Conservation (phyloP, 2,797 vertebrate genomes). For the Platyrinchus mystaceus region DNA sequence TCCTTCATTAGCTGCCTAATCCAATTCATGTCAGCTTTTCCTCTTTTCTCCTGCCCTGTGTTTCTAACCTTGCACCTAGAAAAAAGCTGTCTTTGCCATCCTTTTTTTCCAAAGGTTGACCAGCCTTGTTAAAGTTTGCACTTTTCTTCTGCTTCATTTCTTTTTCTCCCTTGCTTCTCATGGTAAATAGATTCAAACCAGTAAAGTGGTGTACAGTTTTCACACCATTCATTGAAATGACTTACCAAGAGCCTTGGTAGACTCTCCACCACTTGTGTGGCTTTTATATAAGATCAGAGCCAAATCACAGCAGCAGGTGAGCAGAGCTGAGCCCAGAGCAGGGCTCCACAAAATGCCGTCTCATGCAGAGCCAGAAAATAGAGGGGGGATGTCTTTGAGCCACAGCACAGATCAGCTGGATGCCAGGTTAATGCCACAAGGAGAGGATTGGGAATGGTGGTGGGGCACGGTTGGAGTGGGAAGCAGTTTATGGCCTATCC, state of each 20-base stretch:
- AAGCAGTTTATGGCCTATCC: not conserved
- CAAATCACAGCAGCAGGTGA: not conserved
- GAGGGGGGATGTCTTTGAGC: not conserved
- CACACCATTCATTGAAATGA: not conserved
- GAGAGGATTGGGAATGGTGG: not conserved
- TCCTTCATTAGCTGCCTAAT: conserved; percentile 18
- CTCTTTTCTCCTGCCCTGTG: not conserved
- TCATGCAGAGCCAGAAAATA: not conserved
- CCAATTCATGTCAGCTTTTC: not conserved
- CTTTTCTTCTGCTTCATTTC: not conserved
- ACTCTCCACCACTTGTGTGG: not conserved
- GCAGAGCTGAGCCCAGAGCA: not conserved
- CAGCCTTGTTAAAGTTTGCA: not conserved
- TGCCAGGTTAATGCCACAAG: not conserved
- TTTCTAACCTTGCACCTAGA: not conserved
- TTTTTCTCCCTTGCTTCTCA: not conserved
- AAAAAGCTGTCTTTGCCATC: not conserved
- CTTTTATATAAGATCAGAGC: not conserved
- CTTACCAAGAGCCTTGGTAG: not conserved
- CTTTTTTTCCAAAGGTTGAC: not conserved
- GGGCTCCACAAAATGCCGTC: not conserved
- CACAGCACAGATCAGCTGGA: not conserved
- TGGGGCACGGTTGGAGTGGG: not conserved
- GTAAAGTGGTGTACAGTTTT: not conserved
- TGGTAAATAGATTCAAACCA: not conserved